These are phyloP conservation scores for Saxidomus purpurata DNA, from an alignment of 1,140 invertebrate species.

Conservation along the genomic window DNA sequence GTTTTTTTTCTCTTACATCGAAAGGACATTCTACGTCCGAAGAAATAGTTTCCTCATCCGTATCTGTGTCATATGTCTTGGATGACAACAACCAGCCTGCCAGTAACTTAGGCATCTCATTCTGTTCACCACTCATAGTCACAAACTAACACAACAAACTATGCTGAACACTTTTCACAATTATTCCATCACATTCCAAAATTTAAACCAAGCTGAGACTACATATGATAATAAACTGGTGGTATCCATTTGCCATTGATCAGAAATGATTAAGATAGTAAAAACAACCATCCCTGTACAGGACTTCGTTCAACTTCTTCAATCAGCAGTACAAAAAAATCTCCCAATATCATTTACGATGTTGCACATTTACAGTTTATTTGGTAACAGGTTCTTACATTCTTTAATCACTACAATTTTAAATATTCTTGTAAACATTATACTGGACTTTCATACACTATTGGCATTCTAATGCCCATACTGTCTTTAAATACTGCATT, in stretches of 20 bases:
- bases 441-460: no score
- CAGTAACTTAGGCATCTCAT: slow-evolving; percentile 60
- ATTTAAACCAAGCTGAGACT: no score
- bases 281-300: background rate
- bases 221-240: background rate
- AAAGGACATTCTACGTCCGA: slow-evolving; percentile 62
- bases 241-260: background rate
- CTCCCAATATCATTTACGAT: background rate
- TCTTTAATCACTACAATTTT: no score
- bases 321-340: background rate
- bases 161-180: no score
- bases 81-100: slow-evolving; percentile 56
- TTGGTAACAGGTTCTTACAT: no score
- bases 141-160: background rate
- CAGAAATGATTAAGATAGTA: background rate
- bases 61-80: slow-evolving; percentile 54
- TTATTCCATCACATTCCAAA: no score
- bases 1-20: slow-evolving; percentile 54
- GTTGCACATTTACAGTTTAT: no score
- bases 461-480: no score
- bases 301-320: background rate
- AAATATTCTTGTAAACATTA: no score
- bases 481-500: no score
- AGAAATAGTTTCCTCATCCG: slow-evolving; percentile 50
- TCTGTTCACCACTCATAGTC: slow-evolving; percentile 3